Base-by-base conservation (phyloP, 2,113 vertebrate species). In the Gallinago undulata region DNA sequence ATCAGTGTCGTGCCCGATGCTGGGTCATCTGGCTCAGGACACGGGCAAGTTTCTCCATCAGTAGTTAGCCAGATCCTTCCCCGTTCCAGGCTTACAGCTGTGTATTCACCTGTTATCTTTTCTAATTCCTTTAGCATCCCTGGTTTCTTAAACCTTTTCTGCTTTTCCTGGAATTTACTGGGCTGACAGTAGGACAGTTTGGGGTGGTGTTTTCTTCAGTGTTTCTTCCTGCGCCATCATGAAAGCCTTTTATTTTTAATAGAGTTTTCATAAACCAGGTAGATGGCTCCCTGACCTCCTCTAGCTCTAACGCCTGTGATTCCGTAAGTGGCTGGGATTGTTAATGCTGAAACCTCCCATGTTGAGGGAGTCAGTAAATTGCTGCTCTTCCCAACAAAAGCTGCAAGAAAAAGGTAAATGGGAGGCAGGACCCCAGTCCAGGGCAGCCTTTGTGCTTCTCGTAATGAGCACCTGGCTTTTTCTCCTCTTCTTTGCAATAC, bases 201-300 rank as follows among this genome's bases (percentile, higher is more conserved):
- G 62, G 55, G 39, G 19, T 39, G 50, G 30, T 70, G 74, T 73
- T 94, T 68, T 12, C 70, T 85, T 75, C 82, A 43, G 2, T 69
- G 15, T 76, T 85, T 79, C 68, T 93, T 83, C 25, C 69, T 14
- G 23, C 33, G 80, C 73, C 87, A 75, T 51, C 84, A 4, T 4
- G 24, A 62, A 91, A 91, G 41, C 62, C 31, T 94, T 94, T 87
- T 75, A 23, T 84, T 84, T 95, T 87, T 75, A 48, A 69, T 48
- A 43, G 87, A 53, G 62, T 56, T 90, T 87, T 87, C 90, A 30
- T 62, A 90, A 80, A 76, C 47, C 53, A 79, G 84, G 93, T 62
- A 24, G 82, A 48, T n/a, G 48, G 9, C 57, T 82, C 39, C 0
- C 0, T 89, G 77, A 72, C 73, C 84, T 94, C 39, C 39, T 33